Evolutionary conservation across 2,113 vertebrate species (phyloP).

Genomic region (Promerops cafer): DNA sequence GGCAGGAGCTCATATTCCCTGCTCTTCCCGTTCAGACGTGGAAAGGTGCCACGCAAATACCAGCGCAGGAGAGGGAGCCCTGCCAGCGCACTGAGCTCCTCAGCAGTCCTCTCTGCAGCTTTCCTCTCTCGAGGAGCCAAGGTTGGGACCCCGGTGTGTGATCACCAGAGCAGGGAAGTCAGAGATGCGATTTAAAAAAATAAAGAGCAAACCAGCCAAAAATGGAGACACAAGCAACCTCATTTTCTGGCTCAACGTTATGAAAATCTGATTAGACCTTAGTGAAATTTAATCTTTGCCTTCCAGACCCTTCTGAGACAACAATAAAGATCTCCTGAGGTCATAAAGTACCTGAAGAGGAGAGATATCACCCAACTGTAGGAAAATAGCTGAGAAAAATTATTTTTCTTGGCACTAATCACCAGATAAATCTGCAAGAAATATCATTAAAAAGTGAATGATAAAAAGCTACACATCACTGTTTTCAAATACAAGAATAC

Average conservation of each 20-base stretch:
- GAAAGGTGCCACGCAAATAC: neutral
- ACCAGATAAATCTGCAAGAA: neutral
- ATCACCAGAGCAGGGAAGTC: neutral
- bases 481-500: neutral
- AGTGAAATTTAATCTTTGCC: neutral
- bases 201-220: neutral
- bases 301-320: neutral
- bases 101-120: neutral
- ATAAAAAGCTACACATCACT: neutral
- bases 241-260: neutral
- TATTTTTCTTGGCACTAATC: neutral
- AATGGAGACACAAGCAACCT: neutral
- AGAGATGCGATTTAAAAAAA: neutral
- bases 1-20: fast-evolving
- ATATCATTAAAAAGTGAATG: neutral
- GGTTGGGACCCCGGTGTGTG: neutral
- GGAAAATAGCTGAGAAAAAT: neutral
- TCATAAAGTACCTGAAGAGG: neutral
- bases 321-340: neutral
- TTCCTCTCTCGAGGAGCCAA: neutral
- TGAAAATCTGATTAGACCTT: neutral
- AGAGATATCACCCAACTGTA: neutral
- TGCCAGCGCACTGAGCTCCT: neutral
- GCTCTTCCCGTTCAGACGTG: fast-evolving
- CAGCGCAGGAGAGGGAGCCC: neutral